Evolutionary conservation across 2,888 invertebrate species (phyloP).

Genomic region (Lepetodrilus schrolli): DNA sequence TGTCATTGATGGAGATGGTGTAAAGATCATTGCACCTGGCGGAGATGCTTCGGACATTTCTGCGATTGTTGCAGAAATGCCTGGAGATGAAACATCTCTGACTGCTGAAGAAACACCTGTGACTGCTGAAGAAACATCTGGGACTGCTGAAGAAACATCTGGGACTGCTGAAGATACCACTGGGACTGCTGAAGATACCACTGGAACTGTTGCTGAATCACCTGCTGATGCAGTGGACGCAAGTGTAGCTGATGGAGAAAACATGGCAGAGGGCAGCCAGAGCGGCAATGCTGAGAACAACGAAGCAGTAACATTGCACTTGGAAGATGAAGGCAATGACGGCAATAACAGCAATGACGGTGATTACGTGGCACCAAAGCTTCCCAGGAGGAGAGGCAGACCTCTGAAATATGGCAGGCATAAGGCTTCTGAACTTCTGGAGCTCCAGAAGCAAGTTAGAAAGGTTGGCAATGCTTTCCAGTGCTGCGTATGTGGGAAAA

Average conservation of each 20-base stretch:
- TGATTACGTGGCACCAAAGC: constrained; percentile 10
- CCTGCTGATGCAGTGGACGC: not conserved
- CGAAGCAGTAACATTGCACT: no score
- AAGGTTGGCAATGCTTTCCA: constrained; percentile 46
- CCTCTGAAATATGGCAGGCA: constrained; percentile 14
- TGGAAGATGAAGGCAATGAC: not conserved
- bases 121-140: not conserved
- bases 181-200: no score
- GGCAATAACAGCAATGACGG: not conserved
- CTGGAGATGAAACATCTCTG: no score
- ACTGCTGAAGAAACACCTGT: not conserved
- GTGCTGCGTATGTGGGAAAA: constrained; percentile 71
- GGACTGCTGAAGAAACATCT: not conserved
- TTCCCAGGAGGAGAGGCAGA: constrained; percentile 15
- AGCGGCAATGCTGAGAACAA: not conserved
- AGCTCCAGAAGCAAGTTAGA: constrained; percentile 39
- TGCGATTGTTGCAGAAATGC: not conserved
- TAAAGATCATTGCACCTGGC: no score
- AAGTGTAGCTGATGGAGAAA: not conserved
- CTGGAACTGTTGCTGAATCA: no score
- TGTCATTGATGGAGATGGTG: no score
- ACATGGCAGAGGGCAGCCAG: no score
- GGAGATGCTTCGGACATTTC: no score
- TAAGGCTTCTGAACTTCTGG: constrained; percentile 14
- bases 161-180: not conserved